Evolutionary conservation across 2,113 vertebrate species (phyloP).

Genomic region (Bothrops jararaca): DNA sequence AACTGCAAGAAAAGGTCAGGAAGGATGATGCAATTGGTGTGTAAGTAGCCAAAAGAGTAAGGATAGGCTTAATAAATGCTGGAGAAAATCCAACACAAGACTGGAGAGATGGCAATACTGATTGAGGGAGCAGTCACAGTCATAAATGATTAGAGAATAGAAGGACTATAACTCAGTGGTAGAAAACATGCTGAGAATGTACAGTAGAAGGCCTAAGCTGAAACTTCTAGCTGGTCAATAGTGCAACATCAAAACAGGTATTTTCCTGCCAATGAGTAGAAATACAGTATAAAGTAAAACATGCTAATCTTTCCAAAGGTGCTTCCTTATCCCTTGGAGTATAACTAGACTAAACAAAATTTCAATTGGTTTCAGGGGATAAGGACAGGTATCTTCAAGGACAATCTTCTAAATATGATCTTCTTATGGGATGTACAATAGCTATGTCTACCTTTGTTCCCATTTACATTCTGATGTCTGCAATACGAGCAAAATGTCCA

Average conservation of each 20-base stretch:
- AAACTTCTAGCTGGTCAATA: neutral
- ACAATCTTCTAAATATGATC: constrained; percentile 8
- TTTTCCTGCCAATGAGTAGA: neutral
- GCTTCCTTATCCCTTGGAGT: neutral
- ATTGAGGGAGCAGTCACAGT: neutral
- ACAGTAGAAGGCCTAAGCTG: neutral
- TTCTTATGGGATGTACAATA: constrained; percentile 22
- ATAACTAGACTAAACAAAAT: neutral
- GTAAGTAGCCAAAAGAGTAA: neutral
- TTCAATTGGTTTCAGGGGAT: neutral
- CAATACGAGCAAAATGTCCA: constrained; percentile 30
- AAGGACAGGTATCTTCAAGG: neutral
- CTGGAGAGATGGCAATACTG: neutral
- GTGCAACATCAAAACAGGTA: neutral
- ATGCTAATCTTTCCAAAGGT: neutral
- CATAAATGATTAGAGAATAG: neutral
- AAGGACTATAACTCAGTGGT: neutral
- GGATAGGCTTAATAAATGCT: neutral
- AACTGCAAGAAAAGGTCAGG: neutral
- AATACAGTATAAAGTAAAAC: neutral
- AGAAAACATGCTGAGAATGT: neutral
- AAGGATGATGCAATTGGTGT: neutral
- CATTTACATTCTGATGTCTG: constrained; percentile 13
- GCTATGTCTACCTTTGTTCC: neutral
- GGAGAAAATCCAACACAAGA: neutral